Evolutionary conservation across 1,140 invertebrate species (phyloP).

Genomic region (Trichonephila inaurata): DNA sequence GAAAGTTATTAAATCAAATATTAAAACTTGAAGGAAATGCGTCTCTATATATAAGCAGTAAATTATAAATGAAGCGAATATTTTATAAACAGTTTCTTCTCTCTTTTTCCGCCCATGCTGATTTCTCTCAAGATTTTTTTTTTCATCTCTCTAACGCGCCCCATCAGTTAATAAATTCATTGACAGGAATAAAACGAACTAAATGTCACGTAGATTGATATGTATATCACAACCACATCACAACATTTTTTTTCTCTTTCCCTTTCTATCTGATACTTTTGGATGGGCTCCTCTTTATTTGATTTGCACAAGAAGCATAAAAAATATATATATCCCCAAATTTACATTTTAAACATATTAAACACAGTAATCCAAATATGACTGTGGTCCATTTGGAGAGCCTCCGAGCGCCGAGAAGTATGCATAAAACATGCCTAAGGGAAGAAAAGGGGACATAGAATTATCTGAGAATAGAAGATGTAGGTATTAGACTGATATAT

Average conservation of each 20-base stretch:
- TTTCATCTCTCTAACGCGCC: not conserved
- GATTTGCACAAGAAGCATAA: constrained; percentile 70
- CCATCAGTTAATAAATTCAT: constrained; percentile 74
- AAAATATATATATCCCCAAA: constrained; percentile 71
- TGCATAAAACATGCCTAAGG: constrained; percentile 75
- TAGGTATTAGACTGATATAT: constrained; percentile 77
- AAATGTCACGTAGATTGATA: constrained; percentile 75
- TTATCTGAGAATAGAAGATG: constrained; percentile 75
- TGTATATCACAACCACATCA: constrained; percentile 48
- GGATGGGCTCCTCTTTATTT: constrained; percentile 67
- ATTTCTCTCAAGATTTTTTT: not conserved
- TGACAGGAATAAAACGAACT: constrained; percentile 73
- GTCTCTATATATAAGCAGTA: constrained; percentile 61
- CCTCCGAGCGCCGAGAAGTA: constrained; percentile 40
- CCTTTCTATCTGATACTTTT: not conserved
- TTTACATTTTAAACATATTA: constrained; percentile 77
- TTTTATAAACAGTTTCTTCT: constrained; percentile 45
- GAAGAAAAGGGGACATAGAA: constrained; percentile 65
- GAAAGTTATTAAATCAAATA: constrained; percentile 76
- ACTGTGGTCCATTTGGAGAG: constrained; percentile 73
- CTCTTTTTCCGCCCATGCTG: constrained; percentile 4
- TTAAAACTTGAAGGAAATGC: constrained; percentile 73
- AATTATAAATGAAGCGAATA: constrained; percentile 72
- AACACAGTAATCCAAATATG: constrained; percentile 77
- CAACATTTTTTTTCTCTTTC: constrained; percentile 27